A percentile compares a stretch with the other conserved stretches of the same genome.
Conservation (phyloP, 2,888 invertebrate species). For the Hypselothyrea guttata region DNA sequence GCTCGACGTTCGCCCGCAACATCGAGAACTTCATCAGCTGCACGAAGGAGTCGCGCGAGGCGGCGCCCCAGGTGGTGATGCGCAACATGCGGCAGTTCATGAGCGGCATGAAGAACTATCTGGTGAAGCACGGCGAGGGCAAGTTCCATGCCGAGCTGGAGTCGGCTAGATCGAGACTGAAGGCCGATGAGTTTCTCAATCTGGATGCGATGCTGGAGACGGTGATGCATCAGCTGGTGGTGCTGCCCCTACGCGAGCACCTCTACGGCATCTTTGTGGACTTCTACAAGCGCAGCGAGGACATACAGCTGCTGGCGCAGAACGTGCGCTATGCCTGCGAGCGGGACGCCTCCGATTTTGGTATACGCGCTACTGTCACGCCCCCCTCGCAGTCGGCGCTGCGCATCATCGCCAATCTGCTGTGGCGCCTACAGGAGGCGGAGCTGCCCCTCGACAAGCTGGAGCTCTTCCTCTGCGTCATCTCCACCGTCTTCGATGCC, state of each 20-base stretch:
- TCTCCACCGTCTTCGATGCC: constrained; percentile 93
- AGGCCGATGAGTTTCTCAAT: constrained; percentile 95
- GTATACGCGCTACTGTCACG: constrained; percentile 86
- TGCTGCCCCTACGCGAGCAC: constrained; percentile 91
- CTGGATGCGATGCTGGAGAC: constrained; percentile 97
- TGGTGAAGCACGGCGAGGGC: constrained; percentile 97
- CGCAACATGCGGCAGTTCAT: constrained; percentile 97
- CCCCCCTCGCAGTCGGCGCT: constrained; percentile 90
- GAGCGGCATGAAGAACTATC: constrained; percentile 99
- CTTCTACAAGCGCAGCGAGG: constrained; percentile 90
- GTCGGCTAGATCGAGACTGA: constrained; percentile 85
- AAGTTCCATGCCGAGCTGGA: constrained; percentile 96
- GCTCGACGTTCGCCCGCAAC: constrained; percentile 95
- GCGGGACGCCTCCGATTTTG: constrained; percentile 80
- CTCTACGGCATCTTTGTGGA: constrained; percentile 93
- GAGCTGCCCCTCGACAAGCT: constrained; percentile 96
- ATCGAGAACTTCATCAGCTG: constrained; percentile 97
- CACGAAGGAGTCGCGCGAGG: constrained; percentile 94
- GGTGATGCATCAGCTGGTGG: constrained; percentile 95
- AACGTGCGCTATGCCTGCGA: constrained; percentile 82
- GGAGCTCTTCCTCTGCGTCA: constrained; percentile 93
- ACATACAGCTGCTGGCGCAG: constrained; percentile 87
- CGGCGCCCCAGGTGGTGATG: constrained; percentile 93
- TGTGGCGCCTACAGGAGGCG: constrained; percentile 93
- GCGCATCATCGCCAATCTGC: constrained; percentile 89